These are phyloP conservation scores for Protophormia terraenovae DNA, from an alignment of 2,888 invertebrate species.

Conservation along the genomic window DNA sequence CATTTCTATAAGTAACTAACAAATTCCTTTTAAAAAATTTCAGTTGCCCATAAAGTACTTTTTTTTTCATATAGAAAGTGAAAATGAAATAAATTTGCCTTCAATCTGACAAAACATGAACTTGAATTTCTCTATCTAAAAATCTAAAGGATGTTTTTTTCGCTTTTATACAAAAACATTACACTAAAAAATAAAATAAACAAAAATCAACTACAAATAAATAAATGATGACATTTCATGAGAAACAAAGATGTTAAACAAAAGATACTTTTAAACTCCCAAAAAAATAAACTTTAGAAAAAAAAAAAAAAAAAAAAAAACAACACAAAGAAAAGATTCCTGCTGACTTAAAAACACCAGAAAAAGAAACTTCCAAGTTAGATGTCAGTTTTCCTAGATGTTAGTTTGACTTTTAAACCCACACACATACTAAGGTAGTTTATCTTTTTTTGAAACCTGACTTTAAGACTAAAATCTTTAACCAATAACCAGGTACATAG, in stretches of 20 bases:
- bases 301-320: slow-evolving; percentile 7
- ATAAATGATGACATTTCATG: slow-evolving; percentile 62
- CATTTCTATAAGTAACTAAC: not conserved
- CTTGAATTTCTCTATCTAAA: slow-evolving; percentile 19
- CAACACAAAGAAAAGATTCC: too few species aligned
- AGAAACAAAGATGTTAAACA: slow-evolving; percentile 48
- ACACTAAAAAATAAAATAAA: not conserved
- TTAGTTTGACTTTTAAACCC: slow-evolving; percentile 40
- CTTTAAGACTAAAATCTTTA: slow-evolving; percentile 5
- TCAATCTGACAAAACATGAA: not conserved
- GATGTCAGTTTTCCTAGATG: slow-evolving; percentile 11
- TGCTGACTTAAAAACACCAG: not conserved
- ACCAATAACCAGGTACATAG: not conserved
- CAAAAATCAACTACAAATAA: not conserved
- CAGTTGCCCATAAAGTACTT: not conserved
- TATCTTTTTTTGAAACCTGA: too few species aligned
- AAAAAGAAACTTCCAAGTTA: not conserved
- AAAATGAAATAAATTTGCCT: slow-evolving; percentile 27
- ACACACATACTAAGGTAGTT: not conserved
- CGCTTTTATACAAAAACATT: not conserved
- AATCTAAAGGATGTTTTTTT: slow-evolving; percentile 14
- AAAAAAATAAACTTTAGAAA: not conserved
- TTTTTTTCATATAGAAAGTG: slow-evolving; percentile 23
- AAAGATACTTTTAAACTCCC: too few species aligned
- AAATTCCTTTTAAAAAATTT: not conserved